Evolutionary conservation across 2,888 invertebrate species (phyloP).

Genomic region (Acholoe squamosa): DNA sequence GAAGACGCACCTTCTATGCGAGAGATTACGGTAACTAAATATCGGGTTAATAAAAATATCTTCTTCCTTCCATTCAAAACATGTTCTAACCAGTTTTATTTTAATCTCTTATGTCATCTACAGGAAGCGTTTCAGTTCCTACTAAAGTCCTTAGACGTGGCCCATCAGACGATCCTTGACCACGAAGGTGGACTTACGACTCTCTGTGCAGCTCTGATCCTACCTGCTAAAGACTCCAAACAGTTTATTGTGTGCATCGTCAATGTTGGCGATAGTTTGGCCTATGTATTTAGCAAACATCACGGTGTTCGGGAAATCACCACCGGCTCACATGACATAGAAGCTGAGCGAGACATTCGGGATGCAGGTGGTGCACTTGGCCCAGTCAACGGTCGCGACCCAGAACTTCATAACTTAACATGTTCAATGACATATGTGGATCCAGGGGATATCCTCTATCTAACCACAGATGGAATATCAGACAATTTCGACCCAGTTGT

Average conservation of each 20-base stretch:
- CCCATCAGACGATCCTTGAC: constrained; percentile 92
- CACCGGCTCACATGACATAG: constrained; percentile 91
- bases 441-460: constrained; percentile 91
- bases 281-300: constrained; percentile 90
- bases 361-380: constrained; percentile 94
- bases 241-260: constrained; percentile 90
- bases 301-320: constrained; percentile 92
- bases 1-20: too few relatives aligned
- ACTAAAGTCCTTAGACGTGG: constrained; percentile 91
- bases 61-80: too few relatives aligned
- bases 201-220: constrained; percentile 90
- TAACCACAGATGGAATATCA: constrained; percentile 94
- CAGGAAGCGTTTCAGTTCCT: constrained; percentile 90
- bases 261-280: constrained; percentile 94
- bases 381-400: constrained; percentile 92
- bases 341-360: constrained; percentile 92
- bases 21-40: too few relatives aligned
- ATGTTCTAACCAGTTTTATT: too few relatives aligned
- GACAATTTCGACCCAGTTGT: constrained; percentile 96
- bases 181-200: constrained; percentile 90
- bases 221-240: constrained; percentile 83
- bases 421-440: constrained; percentile 92
- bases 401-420: constrained; percentile 93
- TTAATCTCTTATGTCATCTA: neutral
- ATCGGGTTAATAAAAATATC: too few relatives aligned